Evolutionary conservation across 2,888 invertebrate genomes (phyloP).

Genomic region (Ophion ellenae): DNA sequence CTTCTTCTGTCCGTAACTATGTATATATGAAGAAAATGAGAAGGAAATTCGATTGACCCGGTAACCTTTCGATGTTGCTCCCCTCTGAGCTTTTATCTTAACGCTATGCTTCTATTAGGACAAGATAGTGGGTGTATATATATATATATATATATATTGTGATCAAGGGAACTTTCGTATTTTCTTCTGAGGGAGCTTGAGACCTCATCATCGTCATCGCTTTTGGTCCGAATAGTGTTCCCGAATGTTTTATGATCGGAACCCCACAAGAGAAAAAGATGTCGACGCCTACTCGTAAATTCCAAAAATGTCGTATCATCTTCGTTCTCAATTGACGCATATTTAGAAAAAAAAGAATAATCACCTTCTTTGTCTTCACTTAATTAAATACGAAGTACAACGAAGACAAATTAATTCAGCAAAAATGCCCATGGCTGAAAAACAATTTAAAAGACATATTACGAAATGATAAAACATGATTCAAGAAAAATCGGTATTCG

Average conservation of each 20-base stretch:
- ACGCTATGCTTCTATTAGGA: constrained; percentile 7
- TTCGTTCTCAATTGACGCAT: neutral
- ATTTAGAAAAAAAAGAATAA: neutral
- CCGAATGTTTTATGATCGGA: constrained; percentile 30
- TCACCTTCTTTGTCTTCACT: neutral
- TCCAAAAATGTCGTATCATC: neutral
- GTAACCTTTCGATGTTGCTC: constrained; percentile 57
- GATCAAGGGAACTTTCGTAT: constrained; percentile 24
- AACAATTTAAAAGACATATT: neutral
- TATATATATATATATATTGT: too few species aligned
- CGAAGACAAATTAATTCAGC: neutral
- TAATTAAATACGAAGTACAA: neutral
- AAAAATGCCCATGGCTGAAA: too few species aligned
- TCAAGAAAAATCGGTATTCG: too few species aligned
- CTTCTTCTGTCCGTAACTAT: neutral
- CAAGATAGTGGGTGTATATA: neutral
- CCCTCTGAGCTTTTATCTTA: constrained; percentile 28
- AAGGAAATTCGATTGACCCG: constrained; percentile 61
- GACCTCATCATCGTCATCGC: constrained; percentile 11
- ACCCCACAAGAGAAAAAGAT: neutral
- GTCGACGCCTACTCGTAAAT: neutral
- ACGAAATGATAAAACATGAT: too few species aligned
- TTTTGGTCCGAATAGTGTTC: constrained; percentile 15
- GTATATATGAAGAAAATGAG: constrained; percentile 29
- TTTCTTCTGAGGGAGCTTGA: constrained; percentile 28